These are phyloP conservation scores for Lepus europaeus DNA, from an alignment of 2,113 vertebrate species.

Conservation along the genomic window DNA sequence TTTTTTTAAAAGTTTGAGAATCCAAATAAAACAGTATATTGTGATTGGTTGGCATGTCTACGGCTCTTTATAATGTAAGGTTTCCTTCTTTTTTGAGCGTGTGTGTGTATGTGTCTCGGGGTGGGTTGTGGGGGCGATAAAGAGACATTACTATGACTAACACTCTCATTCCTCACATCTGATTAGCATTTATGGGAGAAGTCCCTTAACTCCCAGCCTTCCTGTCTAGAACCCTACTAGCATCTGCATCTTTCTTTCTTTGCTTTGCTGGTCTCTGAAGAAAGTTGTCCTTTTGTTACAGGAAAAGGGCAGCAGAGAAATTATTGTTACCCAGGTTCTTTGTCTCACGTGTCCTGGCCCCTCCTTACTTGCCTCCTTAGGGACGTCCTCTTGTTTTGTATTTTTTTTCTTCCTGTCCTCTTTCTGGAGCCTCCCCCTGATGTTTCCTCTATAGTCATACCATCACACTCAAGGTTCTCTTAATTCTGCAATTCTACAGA, in stretches of 20 bases:
- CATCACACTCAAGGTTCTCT: not conserved
- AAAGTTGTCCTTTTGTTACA: not conserved
- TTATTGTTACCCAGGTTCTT: too few relatives aligned
- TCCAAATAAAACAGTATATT: not conserved
- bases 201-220: not conserved
- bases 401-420: not conserved
- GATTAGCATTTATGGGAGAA: not conserved
- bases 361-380: not conserved
- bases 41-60: not conserved
- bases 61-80: not conserved
- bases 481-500: constrained; percentile 1
- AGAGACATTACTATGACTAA: not conserved
- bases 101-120: not conserved
- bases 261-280: not conserved
- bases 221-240: not conserved
- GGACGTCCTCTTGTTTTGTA: not conserved
- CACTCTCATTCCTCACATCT: not conserved
- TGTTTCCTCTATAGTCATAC: not conserved
- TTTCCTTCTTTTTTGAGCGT: not conserved
- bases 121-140: not conserved
- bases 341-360: not conserved
- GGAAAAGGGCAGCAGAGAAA: too few relatives aligned
- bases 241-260: not conserved
- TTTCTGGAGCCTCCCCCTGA: not conserved
- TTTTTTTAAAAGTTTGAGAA: not conserved